These are phyloP conservation scores for Drepana arcuata DNA, from an alignment of 1,140 invertebrate species.

Conservation along the genomic window DNA sequence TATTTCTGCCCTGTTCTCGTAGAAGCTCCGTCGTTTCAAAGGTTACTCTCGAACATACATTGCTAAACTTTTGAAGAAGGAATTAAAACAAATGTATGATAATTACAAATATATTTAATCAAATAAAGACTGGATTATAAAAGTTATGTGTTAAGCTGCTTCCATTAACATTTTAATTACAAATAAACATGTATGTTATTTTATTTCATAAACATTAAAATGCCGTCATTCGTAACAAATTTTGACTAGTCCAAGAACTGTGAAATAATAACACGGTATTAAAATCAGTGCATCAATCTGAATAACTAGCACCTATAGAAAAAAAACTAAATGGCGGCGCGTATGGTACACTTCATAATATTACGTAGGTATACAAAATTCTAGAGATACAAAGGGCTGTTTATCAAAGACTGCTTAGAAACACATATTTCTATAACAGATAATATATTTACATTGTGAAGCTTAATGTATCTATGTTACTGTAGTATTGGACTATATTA, in stretches of 20 bases:
- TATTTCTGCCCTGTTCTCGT: no score
- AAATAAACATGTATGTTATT: conserved; percentile 21
- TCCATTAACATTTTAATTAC: conserved; percentile 41
- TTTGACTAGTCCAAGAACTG: conserved; percentile 61
- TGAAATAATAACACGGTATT: conserved; percentile 17
- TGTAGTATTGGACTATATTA: conserved; percentile 14
- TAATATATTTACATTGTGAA: conserved; percentile 61
- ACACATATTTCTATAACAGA: conserved; percentile 56
- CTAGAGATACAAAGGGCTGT: conserved; percentile 41
- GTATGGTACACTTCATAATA: conserved; percentile 15
- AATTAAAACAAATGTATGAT: conserved; percentile 36
- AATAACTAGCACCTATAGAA: conserved; percentile 47
- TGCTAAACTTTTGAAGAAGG: no score
- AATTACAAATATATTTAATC: conserved; percentile 70
- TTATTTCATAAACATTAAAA: no score
- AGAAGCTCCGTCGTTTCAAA: no score
- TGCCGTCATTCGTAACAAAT: conserved; percentile 50
- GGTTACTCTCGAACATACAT: no score
- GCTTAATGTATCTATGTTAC: conserved; percentile 52
- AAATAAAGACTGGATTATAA: conserved; percentile 61
- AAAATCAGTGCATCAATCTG: conserved; percentile 7
- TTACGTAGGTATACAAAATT: conserved; percentile 55
- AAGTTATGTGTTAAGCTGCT: conserved; percentile 47
- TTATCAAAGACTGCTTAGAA: conserved; percentile 63
- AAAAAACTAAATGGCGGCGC: conserved; percentile 30